Conservation (phyloP, 2,888 invertebrate genomes). For the Pediacus dermestoides region DNA sequence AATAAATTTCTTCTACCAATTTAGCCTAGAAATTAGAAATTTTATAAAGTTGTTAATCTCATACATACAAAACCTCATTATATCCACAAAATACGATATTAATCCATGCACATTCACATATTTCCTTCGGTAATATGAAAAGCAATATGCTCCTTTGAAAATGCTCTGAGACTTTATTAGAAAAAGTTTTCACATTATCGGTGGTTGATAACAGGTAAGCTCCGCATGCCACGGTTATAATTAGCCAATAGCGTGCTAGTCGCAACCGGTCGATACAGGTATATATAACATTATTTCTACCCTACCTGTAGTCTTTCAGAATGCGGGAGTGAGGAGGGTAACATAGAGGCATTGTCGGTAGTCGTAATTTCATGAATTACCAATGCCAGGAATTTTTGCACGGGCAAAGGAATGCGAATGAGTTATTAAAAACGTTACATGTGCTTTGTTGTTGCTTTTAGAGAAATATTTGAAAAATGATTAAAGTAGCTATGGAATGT, state of each 20-base stretch:
- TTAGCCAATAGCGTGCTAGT: constrained; percentile 15
- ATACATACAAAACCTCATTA: no score
- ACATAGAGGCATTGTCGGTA: no score
- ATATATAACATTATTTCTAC: constrained; percentile 6
- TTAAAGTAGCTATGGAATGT: constrained; percentile 1
- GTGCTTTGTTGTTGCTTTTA: constrained; percentile 2
- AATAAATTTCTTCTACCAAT: no score
- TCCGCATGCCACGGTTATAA: constrained; percentile 25
- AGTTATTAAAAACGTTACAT: constrained; percentile 1
- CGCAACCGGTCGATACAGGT: constrained; percentile 7
- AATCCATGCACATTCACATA: no score
- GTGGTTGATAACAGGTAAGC: constrained; percentile 19
- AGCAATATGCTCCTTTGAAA: constrained; percentile 3
- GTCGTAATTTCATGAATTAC: constrained; percentile 1
- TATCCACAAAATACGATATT: no score
- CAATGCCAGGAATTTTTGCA: constrained; percentile 1
- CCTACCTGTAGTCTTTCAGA: constrained; percentile 1
- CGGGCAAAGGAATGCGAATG: constrained; percentile 3
- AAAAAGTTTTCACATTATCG: constrained; percentile 23
- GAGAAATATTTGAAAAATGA: neutral
- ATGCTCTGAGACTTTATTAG: constrained; percentile 11
- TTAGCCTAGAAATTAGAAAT: no score
- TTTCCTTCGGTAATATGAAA: constrained; percentile 11
- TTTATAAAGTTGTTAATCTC: no score
- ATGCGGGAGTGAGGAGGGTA: no score